A percentile compares a stretch with the other conserved stretches of the same genome.
Evolutionary conservation across 1,140 invertebrate species (phyloP).

Genomic region (Diabrotica virgifera): DNA sequence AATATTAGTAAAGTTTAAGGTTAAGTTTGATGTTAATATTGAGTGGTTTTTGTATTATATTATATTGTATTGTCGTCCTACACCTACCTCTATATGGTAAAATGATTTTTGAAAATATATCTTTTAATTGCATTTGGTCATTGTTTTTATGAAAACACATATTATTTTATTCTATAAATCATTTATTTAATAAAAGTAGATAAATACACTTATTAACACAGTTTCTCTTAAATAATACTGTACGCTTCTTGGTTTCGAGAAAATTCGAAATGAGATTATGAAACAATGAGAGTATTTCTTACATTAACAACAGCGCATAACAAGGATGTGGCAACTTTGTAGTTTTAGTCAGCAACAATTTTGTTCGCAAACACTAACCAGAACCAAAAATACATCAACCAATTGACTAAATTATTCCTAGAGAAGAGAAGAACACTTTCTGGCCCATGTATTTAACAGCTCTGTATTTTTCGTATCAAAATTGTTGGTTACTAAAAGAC

Average conservation of each 20-base stretch:
- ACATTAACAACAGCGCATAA: conserved; percentile 22
- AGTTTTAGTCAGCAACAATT: background rate
- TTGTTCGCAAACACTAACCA: background rate
- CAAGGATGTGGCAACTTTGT: conserved; percentile 13
- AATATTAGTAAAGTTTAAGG: no score
- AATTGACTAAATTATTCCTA: no score
- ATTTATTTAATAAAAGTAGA: conserved; percentile 33
- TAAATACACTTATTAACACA: conserved; percentile 44
- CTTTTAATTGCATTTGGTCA: no score
- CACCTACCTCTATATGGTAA: no score
- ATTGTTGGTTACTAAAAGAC: conserved; percentile 31
- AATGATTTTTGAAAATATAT: no score
- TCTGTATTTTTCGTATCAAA: background rate
- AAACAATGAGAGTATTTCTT: conserved; percentile 26
- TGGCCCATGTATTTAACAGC: no score
- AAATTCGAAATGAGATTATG: conserved; percentile 30
- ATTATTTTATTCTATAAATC: conserved; percentile 15
- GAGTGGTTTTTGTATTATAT: no score
- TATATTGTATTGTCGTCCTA: no score
- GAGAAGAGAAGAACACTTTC: no score
- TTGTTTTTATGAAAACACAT: no score
- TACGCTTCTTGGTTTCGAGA: conserved; percentile 33
- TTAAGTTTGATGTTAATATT: no score
- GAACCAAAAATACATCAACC: no score
- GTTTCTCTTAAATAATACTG: conserved; percentile 44